Evolutionary conservation across 2,113 vertebrate genomes (phyloP).

Genomic region (Micronycteris hirsuta): DNA sequence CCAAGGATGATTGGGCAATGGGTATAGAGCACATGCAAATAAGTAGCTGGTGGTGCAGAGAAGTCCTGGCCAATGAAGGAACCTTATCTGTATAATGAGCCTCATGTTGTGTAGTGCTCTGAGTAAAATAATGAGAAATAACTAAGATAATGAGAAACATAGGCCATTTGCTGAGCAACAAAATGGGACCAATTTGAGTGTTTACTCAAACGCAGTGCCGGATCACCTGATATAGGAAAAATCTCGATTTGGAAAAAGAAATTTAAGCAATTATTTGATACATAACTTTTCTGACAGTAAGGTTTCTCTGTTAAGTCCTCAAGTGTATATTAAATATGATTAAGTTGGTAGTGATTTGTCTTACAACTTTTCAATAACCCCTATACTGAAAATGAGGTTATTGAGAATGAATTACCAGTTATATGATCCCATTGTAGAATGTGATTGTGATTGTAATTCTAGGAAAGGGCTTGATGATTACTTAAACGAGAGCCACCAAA

Average conservation of each 20-base stretch:
- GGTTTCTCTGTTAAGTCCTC: constrained; percentile 11
- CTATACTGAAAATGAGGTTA: constrained; percentile 40
- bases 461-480: constrained; percentile 20
- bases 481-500: neutral
- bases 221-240: neutral
- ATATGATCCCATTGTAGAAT: neutral
- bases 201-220: neutral
- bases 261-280: constrained; percentile 43
- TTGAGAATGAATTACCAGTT: constrained; percentile 29
- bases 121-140: constrained; percentile 13
- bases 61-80: neutral
- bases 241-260: constrained; percentile 31
- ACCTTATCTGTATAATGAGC: neutral
- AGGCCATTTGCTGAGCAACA: neutral
- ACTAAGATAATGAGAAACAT: constrained; percentile 27
- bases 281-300: constrained; percentile 9
- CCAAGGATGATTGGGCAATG: neutral
- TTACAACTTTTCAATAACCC: constrained; percentile 20
- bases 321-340: constrained; percentile 48
- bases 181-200: neutral
- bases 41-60: neutral
- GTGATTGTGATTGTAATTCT: neutral
- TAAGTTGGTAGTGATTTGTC: constrained; percentile 21
- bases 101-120: neutral
- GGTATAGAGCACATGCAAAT: neutral